Conservation (phyloP, 2,113 vertebrate genomes). For the Opisthocomus hoazin region DNA sequence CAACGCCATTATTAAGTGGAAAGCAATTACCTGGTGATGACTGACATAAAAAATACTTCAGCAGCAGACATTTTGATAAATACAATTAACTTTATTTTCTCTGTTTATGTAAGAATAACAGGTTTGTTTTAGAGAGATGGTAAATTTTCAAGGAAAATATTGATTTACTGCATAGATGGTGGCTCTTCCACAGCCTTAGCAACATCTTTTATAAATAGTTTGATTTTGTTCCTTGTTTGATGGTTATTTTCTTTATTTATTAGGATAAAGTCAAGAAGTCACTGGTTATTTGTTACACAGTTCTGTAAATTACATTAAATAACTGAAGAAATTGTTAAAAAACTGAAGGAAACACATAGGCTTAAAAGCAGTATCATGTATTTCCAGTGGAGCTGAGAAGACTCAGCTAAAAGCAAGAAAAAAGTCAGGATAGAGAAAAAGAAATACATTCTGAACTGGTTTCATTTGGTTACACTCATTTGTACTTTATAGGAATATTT, state of each 20-base stretch:
- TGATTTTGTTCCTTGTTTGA: constrained; percentile 22
- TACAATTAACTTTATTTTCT: background rate
- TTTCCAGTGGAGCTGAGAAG: background rate
- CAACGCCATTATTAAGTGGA: background rate
- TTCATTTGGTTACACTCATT: background rate
- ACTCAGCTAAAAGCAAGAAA: background rate
- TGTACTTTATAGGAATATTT: background rate
- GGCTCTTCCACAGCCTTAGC: background rate
- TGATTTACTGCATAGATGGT: constrained; percentile 13
- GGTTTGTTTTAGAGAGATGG: background rate
- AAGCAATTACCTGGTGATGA: background rate
- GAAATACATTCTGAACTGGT: background rate
- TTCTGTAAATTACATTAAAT: background rate
- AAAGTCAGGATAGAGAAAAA: background rate
- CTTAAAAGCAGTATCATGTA: background rate
- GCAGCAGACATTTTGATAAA: constrained; percentile 15
- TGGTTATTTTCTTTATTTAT: constrained; percentile 49
- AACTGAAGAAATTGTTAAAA: background rate
- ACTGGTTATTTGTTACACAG: constrained; percentile 4
- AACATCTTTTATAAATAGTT: constrained; percentile 17
- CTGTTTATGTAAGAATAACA: background rate
- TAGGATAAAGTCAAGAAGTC: constrained; percentile 19
- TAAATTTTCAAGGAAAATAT: constrained; percentile 8
- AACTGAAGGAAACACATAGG: background rate
- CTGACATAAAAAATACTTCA: background rate